Evolutionary conservation across 1,140 invertebrate species (phyloP), one percentile per base, ranked within the genome.

Genomic region (Apocrypta bakeri): DNA sequence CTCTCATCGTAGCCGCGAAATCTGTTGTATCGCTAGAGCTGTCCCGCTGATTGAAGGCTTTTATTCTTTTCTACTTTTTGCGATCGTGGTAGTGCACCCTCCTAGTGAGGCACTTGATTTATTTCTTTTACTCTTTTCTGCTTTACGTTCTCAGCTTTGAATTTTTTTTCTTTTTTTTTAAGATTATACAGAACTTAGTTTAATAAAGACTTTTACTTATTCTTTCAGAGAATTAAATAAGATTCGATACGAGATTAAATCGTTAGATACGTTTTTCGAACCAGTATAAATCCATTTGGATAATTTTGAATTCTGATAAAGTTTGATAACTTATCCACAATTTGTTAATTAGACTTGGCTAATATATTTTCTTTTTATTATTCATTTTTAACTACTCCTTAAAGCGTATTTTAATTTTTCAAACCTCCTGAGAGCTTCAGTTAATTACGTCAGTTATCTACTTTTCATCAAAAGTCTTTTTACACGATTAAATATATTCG

Each of bases 11-110:
- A 25, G 69, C 31, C 33, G 17, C 69, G 6, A 71, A 71, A 71
- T 71, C 69, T 71, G 69, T 71, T 71, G 69, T 71, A 71, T 71
- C 69, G 27, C 69, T 2, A 31, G 69, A 33, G 69, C 31, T 40
- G 17, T 71, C 69, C 63, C 24, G 27, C 27, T 66, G 63, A 66
- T 27, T 66, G 63, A 66, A 66, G 27, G 63, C 63, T 66, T 66
- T 66, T 66, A 66, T 71, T 71, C 14, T 33, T 71, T 71, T 37
- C 29, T 31, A 71, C 69, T 71, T 8, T 71, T 71, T n/a, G 17
- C 69, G 31, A n/a, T 37, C 29, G 25, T 24, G 25, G 17, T 29
- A 29, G 27, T 21, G 64, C 24, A 68, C 24, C 29, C 27, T 9
- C 7, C 25, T 29, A 29, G 25, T 8, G 27, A 12, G 31, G 14